Base-by-base conservation (phyloP, 2,113 vertebrate genomes). In the Urocitellus parryii region DNA sequence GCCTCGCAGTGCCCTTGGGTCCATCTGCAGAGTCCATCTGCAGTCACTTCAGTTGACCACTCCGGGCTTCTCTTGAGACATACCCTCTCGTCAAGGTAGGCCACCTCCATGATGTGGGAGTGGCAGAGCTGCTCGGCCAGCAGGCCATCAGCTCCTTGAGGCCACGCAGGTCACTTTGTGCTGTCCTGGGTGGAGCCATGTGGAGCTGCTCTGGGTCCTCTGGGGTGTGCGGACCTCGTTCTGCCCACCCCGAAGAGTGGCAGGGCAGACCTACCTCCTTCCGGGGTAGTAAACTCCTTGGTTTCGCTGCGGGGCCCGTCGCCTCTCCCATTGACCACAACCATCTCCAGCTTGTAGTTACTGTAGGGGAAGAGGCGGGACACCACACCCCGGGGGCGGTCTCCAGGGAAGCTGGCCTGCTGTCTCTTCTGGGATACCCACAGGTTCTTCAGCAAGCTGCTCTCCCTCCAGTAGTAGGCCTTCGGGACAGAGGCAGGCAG, bases 391-490 rank as follows among this genome's bases (percentile, higher is more conserved):
- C 99, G 98, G 67, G 91, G 90, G 53, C 99, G 98, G 42, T 99
- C 98, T 22, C 98, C 98, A 0, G 98, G 98, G 98, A 99, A 99
- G 97, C 99, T 99, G 98, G 98, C 99, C 89, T 98, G 99, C 97
- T 99, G 99, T 97, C 99, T 99, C 97, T 99, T 99, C 97, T 98
- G 99, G 96, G 98, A 99, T 95, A 99, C 99, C 98, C 98, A 98
- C 96, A 99, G 98, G 97, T 98, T 99, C 94, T 99, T 99, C 98
- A 99, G 98, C 97, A 99, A 98, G 96, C 99, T 99, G 98, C 99
- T 99, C 92, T 99, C 99, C 84, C 99, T 99, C 99, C 99, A 99
- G 98, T 99, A 99, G 98, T 99, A 99, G 89, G 99, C 98, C 99
- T 99, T 98, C 79, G 65, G 98, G 97, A 98, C 77, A 98, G 73